Percentiles rank a stretch among this genome's conserved stretches.
phyloP scores from a whole-genome alignment of 2,113 vertebrate genomes.

The Edolisoma coerulescens region DNA sequence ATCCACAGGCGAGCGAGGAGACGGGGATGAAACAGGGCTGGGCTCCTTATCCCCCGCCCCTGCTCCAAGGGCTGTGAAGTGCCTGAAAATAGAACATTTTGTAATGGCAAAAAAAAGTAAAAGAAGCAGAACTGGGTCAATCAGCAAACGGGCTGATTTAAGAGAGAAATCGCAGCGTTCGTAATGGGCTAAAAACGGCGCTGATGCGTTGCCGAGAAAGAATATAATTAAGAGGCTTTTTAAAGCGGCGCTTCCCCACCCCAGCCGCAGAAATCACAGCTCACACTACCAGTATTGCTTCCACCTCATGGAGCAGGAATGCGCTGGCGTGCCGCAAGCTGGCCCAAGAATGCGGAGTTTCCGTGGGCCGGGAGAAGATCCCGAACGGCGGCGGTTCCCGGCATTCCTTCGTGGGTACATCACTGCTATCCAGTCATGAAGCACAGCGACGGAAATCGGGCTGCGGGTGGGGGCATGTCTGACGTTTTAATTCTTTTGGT shows the following conservation, averaged over 20 bases:
- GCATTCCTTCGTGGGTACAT: conserved; percentile 80
- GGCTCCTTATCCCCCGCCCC: neutral
- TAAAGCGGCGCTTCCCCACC: conserved; percentile 72
- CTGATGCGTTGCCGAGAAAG: conserved; percentile 66
- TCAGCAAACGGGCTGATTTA: conserved; percentile 73
- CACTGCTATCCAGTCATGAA: conserved; percentile 60
- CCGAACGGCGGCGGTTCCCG: conserved; percentile 75
- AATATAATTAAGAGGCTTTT: conserved; percentile 79
- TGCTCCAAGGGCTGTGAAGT: neutral
- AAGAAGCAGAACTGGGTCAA: conserved; percentile 71
- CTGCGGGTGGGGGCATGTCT: neutral
- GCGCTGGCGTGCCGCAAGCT: conserved; percentile 84
- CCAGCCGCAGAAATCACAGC: conserved; percentile 48
- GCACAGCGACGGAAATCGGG: neutral
- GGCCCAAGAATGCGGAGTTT: conserved; percentile 90
- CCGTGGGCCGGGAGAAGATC: conserved; percentile 80
- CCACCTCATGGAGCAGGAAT: conserved; percentile 92
- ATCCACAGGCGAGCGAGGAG: neutral
- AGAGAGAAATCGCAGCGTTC: conserved; percentile 66
- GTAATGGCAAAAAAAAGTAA: neutral
- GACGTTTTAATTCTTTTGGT: neutral
- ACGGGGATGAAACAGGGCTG: neutral
- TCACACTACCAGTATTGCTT: conserved; percentile 70
- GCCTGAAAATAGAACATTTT: conserved; percentile 71
- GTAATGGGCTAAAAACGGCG: conserved; percentile 74